phyloP scores from a whole-genome alignment of 2,113 vertebrate genomes.

The Marmota monax region DNA sequence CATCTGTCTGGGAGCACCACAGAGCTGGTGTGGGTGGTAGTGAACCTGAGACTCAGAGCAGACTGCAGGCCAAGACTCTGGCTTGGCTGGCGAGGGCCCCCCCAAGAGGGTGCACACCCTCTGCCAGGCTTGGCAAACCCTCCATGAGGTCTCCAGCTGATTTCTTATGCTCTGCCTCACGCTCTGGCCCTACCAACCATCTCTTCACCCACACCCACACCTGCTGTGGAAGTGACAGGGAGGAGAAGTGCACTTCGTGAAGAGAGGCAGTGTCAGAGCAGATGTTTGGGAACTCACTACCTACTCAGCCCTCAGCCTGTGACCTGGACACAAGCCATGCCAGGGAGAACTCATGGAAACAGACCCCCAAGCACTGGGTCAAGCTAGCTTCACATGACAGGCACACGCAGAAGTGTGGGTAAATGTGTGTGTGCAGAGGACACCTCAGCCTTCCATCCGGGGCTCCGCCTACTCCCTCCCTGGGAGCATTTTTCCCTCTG shows the following conservation, averaged over 20 bases:
- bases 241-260: not conserved
- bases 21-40: not conserved
- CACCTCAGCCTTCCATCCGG: not conserved
- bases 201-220: not conserved
- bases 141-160: not conserved
- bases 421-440: not conserved
- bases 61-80: not conserved
- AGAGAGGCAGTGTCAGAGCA: not conserved
- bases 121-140: not conserved
- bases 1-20: accelerated
- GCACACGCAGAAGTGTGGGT: accelerated
- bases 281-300: not conserved
- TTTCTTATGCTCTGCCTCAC: not conserved
- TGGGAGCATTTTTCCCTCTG: not conserved
- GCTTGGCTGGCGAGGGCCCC: not conserved
- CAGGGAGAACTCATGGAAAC: not conserved
- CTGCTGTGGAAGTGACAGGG: not conserved
- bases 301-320: not conserved
- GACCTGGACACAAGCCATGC: not conserved
- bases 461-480: not conserved
- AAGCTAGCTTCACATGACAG: not conserved
- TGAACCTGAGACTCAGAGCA: not conserved
- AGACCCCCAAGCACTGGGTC: not conserved
- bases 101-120: accelerated
- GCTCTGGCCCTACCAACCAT: not conserved